Evolutionary conservation across 2,797 vertebrate genomes (phyloP).

Genomic region (Halcyon leucocephala): DNA sequence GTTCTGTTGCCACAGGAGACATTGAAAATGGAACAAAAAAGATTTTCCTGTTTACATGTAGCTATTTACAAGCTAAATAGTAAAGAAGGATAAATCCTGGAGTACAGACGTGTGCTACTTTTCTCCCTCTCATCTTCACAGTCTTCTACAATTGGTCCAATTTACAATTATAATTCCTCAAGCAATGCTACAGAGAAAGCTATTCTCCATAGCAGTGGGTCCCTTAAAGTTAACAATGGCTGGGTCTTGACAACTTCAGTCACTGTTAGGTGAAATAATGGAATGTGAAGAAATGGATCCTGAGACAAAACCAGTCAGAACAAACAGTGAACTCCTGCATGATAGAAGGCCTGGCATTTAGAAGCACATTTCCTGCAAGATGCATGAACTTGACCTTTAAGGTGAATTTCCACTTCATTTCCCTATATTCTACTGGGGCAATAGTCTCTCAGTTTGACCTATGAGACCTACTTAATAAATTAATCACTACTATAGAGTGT

Average conservation of each 20-base stretch:
- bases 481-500: not conserved
- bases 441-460: accelerated
- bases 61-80: not conserved
- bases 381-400: not conserved
- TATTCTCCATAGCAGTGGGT: not conserved
- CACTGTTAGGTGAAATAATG: not conserved
- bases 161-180: not conserved
- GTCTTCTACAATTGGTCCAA: not conserved
- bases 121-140: not conserved
- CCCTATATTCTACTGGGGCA: not conserved
- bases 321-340: not conserved
- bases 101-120: not conserved
- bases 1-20: not conserved
- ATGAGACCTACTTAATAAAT: not conserved
- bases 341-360: not conserved
- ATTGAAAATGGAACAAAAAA: not conserved
- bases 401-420: not conserved
- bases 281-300: not conserved
- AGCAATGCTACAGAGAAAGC: not conserved
- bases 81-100: not conserved
- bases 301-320: not conserved
- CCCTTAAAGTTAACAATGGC: not conserved
- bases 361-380: not conserved
- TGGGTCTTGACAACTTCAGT: not conserved
- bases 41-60: not conserved